phyloP scores from a whole-genome alignment of 92 coral and sea anemone genomes.

The Plumapathes pennacea region DNA sequence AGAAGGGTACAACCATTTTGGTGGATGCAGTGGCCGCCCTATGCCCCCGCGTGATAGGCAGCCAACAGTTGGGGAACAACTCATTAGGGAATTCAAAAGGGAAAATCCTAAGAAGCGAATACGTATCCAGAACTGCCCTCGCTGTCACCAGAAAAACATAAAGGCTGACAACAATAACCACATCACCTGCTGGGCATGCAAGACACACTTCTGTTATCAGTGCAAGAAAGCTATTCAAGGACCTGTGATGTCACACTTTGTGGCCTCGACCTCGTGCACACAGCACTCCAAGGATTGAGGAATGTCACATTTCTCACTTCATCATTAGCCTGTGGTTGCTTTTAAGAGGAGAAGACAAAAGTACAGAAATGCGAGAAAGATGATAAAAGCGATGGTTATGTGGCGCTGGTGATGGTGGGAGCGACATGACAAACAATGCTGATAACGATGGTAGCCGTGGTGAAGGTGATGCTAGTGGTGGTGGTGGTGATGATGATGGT shows the following conservation, averaged over 20 bases:
- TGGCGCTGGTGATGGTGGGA: too few relatives aligned
- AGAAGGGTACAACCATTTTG: slow-evolving; percentile 67
- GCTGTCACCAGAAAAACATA: slow-evolving; percentile 83
- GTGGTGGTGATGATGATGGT: too few relatives aligned
- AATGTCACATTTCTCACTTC: not conserved
- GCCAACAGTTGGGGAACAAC: slow-evolving; percentile 63
- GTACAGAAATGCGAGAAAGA: too few relatives aligned
- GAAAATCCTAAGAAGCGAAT: slow-evolving; percentile 37
- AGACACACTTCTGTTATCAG: slow-evolving; percentile 79
- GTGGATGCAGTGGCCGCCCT: not conserved
- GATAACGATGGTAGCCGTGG: too few relatives aligned
- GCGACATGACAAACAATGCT: too few relatives aligned
- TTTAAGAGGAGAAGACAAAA: too few relatives aligned
- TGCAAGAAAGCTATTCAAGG: slow-evolving; percentile 69
- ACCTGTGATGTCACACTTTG: slow-evolving; percentile 55
- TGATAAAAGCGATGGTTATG: too few relatives aligned
- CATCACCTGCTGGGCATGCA: slow-evolving; percentile 91
- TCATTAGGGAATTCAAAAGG: slow-evolving; percentile 37
- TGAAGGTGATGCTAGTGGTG: too few relatives aligned
- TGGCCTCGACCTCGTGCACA: slow-evolving; percentile 51
- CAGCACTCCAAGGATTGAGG: slow-evolving; percentile 84
- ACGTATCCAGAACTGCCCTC: slow-evolving; percentile 57
- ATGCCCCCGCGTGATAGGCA: slow-evolving; percentile 17
- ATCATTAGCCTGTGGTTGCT: too few relatives aligned
- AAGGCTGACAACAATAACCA: slow-evolving; percentile 78